Conservation (phyloP, 2,113 vertebrate genomes). For the Prietella phreatophila region DNA sequence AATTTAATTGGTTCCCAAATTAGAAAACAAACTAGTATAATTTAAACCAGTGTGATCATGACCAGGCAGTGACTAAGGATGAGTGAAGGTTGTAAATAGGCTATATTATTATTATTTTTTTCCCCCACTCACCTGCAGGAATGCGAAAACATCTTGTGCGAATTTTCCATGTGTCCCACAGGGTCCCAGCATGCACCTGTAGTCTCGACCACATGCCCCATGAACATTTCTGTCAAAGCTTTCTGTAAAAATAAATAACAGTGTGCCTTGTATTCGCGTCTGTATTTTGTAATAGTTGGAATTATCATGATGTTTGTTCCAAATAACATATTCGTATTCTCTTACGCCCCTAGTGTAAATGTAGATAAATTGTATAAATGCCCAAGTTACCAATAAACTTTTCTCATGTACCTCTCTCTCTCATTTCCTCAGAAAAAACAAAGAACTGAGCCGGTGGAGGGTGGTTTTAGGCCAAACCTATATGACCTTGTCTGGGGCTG, state of each 20-base stretch:
- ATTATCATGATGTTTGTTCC: not conserved
- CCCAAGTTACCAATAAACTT: too few relatives aligned
- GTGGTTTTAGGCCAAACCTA: conserved; percentile 48
- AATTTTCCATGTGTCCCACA: not conserved
- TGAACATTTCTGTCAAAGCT: not conserved
- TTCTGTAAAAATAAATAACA: not conserved
- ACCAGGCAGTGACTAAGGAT: not conserved
- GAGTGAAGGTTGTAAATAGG: not conserved
- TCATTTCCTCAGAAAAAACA: not conserved
- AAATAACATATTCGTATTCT: not conserved
- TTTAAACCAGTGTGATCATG: not conserved
- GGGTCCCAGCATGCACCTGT: not conserved
- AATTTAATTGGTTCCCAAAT: not conserved
- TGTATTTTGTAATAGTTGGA: not conserved
- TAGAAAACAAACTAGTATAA: not conserved
- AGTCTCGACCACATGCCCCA: not conserved
- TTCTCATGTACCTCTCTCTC: too few relatives aligned
- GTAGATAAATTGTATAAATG: not conserved
- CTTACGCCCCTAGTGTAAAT: not conserved
- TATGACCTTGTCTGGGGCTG: not conserved
- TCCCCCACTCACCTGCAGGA: not conserved
- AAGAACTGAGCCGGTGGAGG: conserved; percentile 42
- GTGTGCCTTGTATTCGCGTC: not conserved
- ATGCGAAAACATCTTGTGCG: not conserved
- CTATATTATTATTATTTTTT: not conserved